Evolutionary conservation across 2,797 vertebrate genomes (phyloP), one percentile per base, ranked within the genome.

Genomic region (Paedocypris micromegethes): DNA sequence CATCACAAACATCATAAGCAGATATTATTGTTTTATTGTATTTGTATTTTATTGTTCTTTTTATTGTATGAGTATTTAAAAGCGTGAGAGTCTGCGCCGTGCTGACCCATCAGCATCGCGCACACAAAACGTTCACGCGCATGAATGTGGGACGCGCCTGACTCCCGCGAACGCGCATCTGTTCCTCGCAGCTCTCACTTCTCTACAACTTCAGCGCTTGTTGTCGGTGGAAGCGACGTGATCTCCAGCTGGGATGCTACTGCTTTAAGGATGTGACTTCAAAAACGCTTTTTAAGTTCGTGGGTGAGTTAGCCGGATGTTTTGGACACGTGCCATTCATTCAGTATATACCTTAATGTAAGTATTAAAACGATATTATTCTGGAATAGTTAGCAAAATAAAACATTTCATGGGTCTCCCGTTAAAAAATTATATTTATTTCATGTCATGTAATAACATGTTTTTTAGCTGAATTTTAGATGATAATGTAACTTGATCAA

Each of bases 311-410:
- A 44, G 58, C 6, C 5, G 58, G 58, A 68, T 60, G 66, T 44
- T 6, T 61, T 53, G 66, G 57, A 68, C 57, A 53, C 9, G 37
- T 38, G 66, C 38, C 6, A 6, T 53, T 39, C 54, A 51, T 55
- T 69, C 66, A 60, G 66, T 61, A 68, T 6, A 68, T 60, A 67
- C 65, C 41, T 37, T 43, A 55, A 69, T 69, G 66, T 69, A 38
- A 69, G 66, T 69, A 69, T 54, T 43, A 49, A 37, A 49, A 40
- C 62, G 46, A 23, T 23, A 23, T 8, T 52, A 6, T 42, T 51
- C 40, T 37, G n/a, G 23, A 23, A 23, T 23, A 23, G 23, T 23
- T 23, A 23, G 23, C 23, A 23, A 23, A 23, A 23, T 23, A 23
- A 23, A 23, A 23, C 23, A 23, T 23, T 23, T 23, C 23, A 23